Conservation (phyloP, 2,113 vertebrate species). For the Tenebrosternarchus preto region DNA sequence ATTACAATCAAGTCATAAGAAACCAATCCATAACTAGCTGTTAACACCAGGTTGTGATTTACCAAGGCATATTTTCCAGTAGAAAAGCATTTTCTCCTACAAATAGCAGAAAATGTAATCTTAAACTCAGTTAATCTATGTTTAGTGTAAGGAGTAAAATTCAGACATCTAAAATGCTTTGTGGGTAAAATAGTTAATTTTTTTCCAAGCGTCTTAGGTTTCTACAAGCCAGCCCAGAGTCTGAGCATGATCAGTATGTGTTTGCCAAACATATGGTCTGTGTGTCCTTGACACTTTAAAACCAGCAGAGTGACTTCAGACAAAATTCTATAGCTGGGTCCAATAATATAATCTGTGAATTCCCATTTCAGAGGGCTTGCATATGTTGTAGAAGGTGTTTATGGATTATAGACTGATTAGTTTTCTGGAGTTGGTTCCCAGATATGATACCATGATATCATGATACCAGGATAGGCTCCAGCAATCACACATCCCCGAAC, state of each 20-base stretch:
- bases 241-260: not conserved
- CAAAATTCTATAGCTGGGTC: slow-evolving; percentile 39
- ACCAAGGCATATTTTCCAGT: not conserved
- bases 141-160: not conserved
- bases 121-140: not conserved
- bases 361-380: not conserved
- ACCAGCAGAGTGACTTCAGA: slow-evolving; percentile 14
- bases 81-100: not conserved
- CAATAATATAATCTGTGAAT: slow-evolving; percentile 40
- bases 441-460: too few relatives aligned
- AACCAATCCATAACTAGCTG: not conserved
- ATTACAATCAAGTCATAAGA: not conserved
- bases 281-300: slow-evolving; percentile 14
- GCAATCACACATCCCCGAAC: too few relatives aligned
- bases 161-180: not conserved
- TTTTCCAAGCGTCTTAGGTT: not conserved
- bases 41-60: not conserved
- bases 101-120: not conserved
- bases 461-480: too few relatives aligned
- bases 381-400: slow-evolving; percentile 1
- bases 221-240: not conserved
- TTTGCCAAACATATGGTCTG: slow-evolving; percentile 5
- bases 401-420: not conserved
- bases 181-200: not conserved
- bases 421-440: not conserved